Evolutionary conservation across 30 jellyfish, hydroid and myxozoan species (phyloP), one percentile per base, ranked within the genome.

Genomic region (Pseudorhiza aurosa): DNA sequence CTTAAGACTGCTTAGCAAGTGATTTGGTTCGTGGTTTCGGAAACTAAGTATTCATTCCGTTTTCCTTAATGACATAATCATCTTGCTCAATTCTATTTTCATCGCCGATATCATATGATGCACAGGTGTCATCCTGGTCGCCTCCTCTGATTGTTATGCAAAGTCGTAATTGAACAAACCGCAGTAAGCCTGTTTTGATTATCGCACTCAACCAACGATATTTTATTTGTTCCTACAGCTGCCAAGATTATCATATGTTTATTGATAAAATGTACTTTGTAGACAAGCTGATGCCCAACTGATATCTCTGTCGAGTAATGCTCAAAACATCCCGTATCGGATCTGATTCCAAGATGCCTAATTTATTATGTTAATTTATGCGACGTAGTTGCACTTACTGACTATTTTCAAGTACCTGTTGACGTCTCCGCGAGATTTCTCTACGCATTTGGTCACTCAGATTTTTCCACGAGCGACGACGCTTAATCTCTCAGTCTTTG

Each of bases 51-150:
- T 6, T 47, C 62, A 47, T 17, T 47, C 62, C 25, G 9, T 47
- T n/a, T 47, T 47, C 62, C 25, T 6, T 47, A 47, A 47, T 47
- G 19, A 47, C n/a, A 26, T 47, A 47, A 47, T 47, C 62, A 8
- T 47, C 62, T 47, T 47, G 62, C 62, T 47, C 62, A 47, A 47
- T 47, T 26, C 62, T 15, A 17, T 47, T 47, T 8, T 47, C n/a
- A 17, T 47, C 62, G n/a, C 19, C n/a, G 9, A 47, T 47, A 47
- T 4, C n/a, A 8, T 47, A 15, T 47, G 62, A 47, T 47, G 62
- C n/a, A 47, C 62, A 47, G 62, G 62, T 47, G 62, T 15, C n/a
- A 7, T 4, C n/a, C 5, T 3, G 5, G 62, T 17, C 62, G 25
- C 62, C 62, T 8, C 25, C 62, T 6, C 62, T 8, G n/a, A 6